Evolutionary conservation across 1,140 invertebrate genomes (phyloP).

Genomic region (Drosophila nigrodunni): DNA sequence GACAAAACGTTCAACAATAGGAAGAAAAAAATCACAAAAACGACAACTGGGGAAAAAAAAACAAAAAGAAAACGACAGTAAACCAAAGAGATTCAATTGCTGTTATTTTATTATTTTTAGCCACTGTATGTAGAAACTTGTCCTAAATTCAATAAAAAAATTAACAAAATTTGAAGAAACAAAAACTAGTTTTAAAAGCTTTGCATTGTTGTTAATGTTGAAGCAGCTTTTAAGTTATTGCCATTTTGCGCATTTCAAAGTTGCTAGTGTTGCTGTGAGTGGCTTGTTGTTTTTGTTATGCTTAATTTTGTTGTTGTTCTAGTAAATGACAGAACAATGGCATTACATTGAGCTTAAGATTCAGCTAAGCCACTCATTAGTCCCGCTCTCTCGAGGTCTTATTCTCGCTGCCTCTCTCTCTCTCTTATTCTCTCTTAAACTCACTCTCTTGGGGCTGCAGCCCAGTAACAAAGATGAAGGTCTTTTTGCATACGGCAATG

Average conservation of each 20-base stretch:
- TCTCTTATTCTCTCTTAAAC: constrained; percentile 12
- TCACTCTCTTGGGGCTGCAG: constrained; percentile 15
- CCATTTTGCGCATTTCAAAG: constrained; percentile 21
- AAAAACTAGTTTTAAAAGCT: constrained; percentile 50
- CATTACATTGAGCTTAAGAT: constrained; percentile 6
- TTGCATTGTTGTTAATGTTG: constrained; percentile 23
- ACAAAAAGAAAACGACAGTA: neutral
- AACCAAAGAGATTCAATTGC: constrained; percentile 13
- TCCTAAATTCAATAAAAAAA: constrained; percentile 38
- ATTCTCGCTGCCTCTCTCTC: constrained; percentile 11
- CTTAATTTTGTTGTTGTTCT: constrained; percentile 29
- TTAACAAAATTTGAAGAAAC: constrained; percentile 23
- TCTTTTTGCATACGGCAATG: constrained; percentile 66
- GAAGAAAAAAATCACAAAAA: neutral
- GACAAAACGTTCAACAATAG: constrained; percentile 11
- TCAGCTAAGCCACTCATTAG: neutral
- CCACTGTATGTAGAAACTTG: constrained; percentile 40
- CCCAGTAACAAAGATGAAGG: constrained; percentile 65
- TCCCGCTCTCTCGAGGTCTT: constrained; percentile 10
- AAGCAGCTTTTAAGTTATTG: constrained; percentile 29
- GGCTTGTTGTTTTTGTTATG: constrained; percentile 21
- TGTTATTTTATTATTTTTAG: constrained; percentile 9
- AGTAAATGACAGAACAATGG: constrained; percentile 49
- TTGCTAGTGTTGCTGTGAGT: constrained; percentile 5
- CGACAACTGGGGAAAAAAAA: neutral